Conservation (phyloP, 2,113 vertebrate genomes). For the Puffinus mauretanicus region DNA sequence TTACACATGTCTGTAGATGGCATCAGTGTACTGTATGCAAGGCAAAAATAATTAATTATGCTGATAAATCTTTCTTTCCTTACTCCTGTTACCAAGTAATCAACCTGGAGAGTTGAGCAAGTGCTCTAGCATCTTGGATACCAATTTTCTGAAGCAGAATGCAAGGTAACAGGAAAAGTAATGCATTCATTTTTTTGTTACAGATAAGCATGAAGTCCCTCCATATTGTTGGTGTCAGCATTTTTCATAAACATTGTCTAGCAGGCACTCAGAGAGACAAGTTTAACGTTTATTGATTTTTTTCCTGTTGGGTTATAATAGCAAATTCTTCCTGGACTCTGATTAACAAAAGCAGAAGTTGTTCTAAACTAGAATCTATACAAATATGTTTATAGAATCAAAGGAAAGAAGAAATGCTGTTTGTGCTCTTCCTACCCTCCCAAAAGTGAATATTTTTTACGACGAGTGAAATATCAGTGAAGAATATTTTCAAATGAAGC, state of each 20-base stretch:
- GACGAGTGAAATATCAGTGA: neutral
- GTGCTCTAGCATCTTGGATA: neutral
- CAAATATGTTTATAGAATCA: neutral
- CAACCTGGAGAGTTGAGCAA: neutral
- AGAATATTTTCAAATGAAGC: neutral
- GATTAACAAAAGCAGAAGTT: constrained; percentile 22
- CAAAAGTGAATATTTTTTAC: neutral
- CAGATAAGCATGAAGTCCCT: constrained; percentile 5
- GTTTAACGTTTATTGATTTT: constrained; percentile 39
- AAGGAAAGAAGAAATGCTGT: neutral
- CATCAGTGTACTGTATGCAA: constrained; percentile 62
- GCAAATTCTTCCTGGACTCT: constrained; percentile 9
- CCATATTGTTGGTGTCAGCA: constrained; percentile 9
- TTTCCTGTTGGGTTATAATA: neutral
- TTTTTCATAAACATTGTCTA: constrained; percentile 45
- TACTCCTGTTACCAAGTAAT: neutral
- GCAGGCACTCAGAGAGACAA: neutral
- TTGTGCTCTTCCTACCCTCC: neutral
- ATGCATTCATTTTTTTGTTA: neutral
- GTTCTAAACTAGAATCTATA: neutral
- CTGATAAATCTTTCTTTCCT: neutral
- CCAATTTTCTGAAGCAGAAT: constrained; percentile 29
- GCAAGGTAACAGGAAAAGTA: neutral
- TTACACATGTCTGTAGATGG: constrained; percentile 70
- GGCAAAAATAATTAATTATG: neutral